These are phyloP conservation scores for Nautilus pompilius DNA, from an alignment of 1,140 invertebrate species.

Conservation along the genomic window DNA sequence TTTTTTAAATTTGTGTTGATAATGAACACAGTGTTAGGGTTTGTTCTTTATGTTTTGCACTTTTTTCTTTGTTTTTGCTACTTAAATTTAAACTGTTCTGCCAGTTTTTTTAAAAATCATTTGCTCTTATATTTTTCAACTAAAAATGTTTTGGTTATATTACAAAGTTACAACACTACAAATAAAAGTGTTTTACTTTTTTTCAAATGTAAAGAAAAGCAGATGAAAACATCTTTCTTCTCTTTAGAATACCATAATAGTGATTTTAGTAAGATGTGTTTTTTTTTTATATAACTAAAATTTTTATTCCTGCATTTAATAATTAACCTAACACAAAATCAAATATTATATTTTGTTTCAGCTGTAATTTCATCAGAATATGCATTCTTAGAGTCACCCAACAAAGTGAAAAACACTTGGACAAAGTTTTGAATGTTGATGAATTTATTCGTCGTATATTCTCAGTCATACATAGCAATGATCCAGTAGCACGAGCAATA, in stretches of 20 bases:
- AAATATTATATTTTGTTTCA: conserved; percentile 46
- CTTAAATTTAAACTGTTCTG: not conserved
- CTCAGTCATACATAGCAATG: conserved; percentile 94
- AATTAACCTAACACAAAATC: no score
- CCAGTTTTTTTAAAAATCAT: not conserved
- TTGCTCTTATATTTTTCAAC: not conserved
- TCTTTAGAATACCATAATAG: no score
- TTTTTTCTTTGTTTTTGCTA: not conserved
- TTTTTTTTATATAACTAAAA: no score
- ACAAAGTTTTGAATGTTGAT: conserved; percentile 95
- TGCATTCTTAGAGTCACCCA: conserved; percentile 93
- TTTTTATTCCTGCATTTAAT: no score
- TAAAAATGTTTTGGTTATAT: not conserved
- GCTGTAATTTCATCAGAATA: conserved; percentile 84
- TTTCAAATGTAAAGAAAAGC: no score
- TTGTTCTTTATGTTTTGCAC: not conserved
- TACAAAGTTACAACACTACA: no score
- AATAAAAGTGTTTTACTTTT: no score
- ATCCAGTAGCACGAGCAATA: conserved; percentile 86
- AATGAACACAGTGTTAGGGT: no score
- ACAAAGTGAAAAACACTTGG: conserved; percentile 92
- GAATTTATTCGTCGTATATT: conserved; percentile 92
- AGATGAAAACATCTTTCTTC: no score
- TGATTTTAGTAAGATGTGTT: no score
- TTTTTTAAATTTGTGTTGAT: no score